Evolutionary conservation across 2,888 invertebrate species (phyloP), one percentile per base, ranked within the genome.

Genomic region (Nomada ferruginata): DNA sequence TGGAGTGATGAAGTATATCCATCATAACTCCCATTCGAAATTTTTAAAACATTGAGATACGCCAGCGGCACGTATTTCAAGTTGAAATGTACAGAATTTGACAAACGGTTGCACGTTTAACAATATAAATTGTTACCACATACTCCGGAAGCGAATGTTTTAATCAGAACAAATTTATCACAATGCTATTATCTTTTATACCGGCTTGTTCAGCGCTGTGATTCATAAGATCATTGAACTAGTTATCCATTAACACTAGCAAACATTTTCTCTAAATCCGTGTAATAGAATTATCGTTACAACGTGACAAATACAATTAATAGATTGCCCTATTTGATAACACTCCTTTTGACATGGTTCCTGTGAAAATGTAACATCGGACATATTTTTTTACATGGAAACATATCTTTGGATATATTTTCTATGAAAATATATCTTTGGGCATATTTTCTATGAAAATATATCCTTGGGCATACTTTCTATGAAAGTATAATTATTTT

Each of bases 151-250:
- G 53, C 57, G 61, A 13, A 11, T 47, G 15, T 36, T 61, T 15
- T 29, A 47, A 74, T 74, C 74, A 74, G 44, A 55, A 23, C 42
- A 23, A 53, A 23, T 36, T 63, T 66, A 47, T 47, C 47, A 13
- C 47, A 47, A 1, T 77, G 66, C 73, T 60, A 44, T 44, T 42
- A 42, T 52, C 53, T 47, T 65, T 66, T 26, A 53, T n/a, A 23
- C 50, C 36, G 10, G 50, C 70, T 36, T 53, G 60, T 55, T 63
- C 57, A 23, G 44, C 42, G 63, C 29, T 57, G 50, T 72, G 76
- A 76, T 68, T 80, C 71, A 76, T 71, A 61, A 50, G n/a, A 53
- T n/a, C 50, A 20, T 20, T 64, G 66, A 70, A 76, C 29, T 29
- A 61, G 42, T 13, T 50, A 68, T 63, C 50, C 55, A 64, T 52